Base-by-base conservation (phyloP, 2,797 vertebrate species). In the Sciurus vulgaris region DNA sequence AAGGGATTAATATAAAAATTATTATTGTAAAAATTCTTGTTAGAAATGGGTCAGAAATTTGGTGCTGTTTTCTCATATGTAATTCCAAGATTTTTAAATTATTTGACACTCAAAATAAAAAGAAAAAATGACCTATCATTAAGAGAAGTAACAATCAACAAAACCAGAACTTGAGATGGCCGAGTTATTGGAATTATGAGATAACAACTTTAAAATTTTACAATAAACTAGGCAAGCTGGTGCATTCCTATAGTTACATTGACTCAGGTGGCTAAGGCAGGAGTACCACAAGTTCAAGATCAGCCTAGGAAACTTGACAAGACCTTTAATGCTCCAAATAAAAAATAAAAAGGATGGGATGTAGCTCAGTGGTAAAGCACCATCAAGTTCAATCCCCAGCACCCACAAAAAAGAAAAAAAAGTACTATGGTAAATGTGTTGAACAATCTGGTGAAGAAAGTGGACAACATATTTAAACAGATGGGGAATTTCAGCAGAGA, bases 31-130 rank as follows among this genome's bases (percentile, higher is more conserved):
- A 86, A 89, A 89, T 15, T 38, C 44, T 44, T 72, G 17, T 78
- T 86, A 79, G 70, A 72, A 85, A 89, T 67, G 5, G 26, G 12
- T 86, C 51, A 91, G 78, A 91, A 94, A 70, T 91, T 51, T 84
- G n/a, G n/a, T 79, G 11, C 73, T 41, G 6, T 26, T 35, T 72
- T 95, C 61, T 83, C 35, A 12, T 73, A 67, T 85, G 63, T 49
- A 91, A 63, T 90, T 74, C 74, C 18, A 96, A 74, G 41, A 63
- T 69, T 89, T 88, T 17, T 73, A 69, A 89, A 47, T 95, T 92
- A 59, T 41, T 15, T 81, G 33, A 86, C 54, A 61, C 26, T 86
- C 41, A 85, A 86, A 54, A 51, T 7, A n/a, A 56, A n/a, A 84
- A 85, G 33, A 54, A 86, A 86, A 26, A 14, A 9, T 26, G 15